Evolutionary conservation across 2,888 invertebrate genomes (phyloP), one percentile per base, ranked within the genome.

Genomic region (Pseudoips prasinana): DNA sequence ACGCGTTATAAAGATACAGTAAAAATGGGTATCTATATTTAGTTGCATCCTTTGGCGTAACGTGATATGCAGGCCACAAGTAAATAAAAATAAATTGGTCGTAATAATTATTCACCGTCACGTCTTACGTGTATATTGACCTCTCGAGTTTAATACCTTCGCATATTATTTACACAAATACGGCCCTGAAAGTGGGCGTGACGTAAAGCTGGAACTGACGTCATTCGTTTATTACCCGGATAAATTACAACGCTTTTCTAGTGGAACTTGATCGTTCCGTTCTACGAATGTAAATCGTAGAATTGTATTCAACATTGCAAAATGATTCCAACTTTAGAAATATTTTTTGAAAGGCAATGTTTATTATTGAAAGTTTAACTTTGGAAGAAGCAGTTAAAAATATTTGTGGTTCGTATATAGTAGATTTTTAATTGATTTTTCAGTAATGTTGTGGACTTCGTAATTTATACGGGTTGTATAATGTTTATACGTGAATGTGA

Each of bases 181-280:
- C 85, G 86, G 75, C 85, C 85, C 86, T 86, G 87, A 85, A 80
- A 75, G 59, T 60, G 69, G 80, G 79, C 74, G 79, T 87, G 86
- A 87, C 87, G 86, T 85, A 80, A 74, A 76, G 58, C 60, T 42
- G 33, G 43, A 60, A 55, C 29, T 53, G 65, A 84, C 87, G 87
- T 85, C 86, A 87, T 76, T 77, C 69, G 72, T 47, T 11, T 53
- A 67, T 44, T 58, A 71, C 33, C 61, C 71, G 47, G 26, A 42
- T 38, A 62, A 70, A 60, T 69, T 45, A 19, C 45, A 60, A 60
- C 52, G 41, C 59, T 26, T 29, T 32, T 29, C n/a, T 27, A 44
- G 39, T 31, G 31, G 42, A 48, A 45, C 51, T 46, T n/a, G 37
- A 26, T 59, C 80, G 76, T 75, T 84, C 57, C 82, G 35, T 75